Evolutionary conservation across 2,113 vertebrate genomes (phyloP).

Genomic region (Myocastor coypus): DNA sequence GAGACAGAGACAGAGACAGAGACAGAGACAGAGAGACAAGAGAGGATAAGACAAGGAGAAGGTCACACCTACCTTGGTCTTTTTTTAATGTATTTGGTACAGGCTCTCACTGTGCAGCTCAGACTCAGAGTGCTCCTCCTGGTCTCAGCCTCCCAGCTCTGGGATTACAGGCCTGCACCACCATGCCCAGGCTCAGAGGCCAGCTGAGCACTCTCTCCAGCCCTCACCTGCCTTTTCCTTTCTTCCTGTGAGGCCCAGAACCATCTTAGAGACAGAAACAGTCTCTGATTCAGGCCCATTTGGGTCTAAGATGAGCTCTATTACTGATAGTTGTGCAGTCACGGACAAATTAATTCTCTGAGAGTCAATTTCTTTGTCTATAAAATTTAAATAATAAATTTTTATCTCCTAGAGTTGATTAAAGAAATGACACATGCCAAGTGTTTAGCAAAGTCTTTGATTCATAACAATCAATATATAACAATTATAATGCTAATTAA

Average conservation of each 20-base stretch:
- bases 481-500: slow-evolving; percentile 20
- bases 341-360: slow-evolving; percentile 47
- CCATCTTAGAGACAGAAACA: neutral
- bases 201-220: too few relatives aligned
- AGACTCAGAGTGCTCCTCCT: too few relatives aligned
- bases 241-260: neutral
- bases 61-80: neutral
- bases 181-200: too few relatives aligned
- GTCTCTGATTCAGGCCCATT: neutral
- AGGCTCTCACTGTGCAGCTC: too few relatives aligned
- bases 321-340: neutral
- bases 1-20: too few relatives aligned
- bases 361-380: slow-evolving; percentile 41
- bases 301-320: neutral
- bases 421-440: slow-evolving; percentile 12
- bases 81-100: too few relatives aligned
- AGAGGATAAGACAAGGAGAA: neutral
- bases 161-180: too few relatives aligned
- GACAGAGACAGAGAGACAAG: too few relatives aligned
- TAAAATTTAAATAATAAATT: slow-evolving; percentile 58
- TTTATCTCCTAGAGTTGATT: slow-evolving; percentile 31
- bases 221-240: neutral
- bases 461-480: neutral
- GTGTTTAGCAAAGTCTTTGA: slow-evolving; percentile 34
- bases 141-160: too few relatives aligned